A percentile compares a stretch with the other conserved stretches of the same genome.
These are phyloP conservation scores for Phaonia tiefii DNA, from an alignment of 2,888 invertebrate species.

Conservation along the genomic window DNA sequence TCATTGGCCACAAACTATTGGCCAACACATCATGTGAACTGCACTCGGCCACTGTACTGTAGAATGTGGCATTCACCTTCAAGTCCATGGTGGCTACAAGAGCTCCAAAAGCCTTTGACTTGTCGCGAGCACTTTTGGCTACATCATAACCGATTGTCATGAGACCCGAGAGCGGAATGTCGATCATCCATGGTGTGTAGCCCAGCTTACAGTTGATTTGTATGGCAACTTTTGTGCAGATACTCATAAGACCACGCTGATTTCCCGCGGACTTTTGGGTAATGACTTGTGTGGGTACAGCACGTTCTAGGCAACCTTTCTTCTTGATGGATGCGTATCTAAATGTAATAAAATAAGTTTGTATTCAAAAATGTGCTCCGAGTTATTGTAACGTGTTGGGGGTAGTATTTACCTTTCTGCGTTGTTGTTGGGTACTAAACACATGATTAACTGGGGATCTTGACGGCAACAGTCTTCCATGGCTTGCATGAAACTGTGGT, in stretches of 20 bases:
- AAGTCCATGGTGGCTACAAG: conserved; percentile 88
- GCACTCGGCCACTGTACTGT: conserved; percentile 88
- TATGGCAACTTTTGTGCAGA: conserved; percentile 95
- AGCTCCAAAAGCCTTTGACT: conserved; percentile 86
- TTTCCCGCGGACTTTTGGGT: conserved; percentile 72
- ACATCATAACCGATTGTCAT: conserved; percentile 96
- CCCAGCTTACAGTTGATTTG: conserved; percentile 97
- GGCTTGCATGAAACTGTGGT: conserved; percentile 83
- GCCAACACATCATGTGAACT: conserved; percentile 88
- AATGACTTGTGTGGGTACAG: conserved; percentile 86
- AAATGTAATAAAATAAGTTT: conserved; percentile 8
- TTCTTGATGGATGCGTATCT: conserved; percentile 93
- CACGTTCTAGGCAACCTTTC: conserved; percentile 88
- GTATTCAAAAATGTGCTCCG: too few relatives aligned
- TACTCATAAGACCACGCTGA: conserved; percentile 84
- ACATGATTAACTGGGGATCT: conserved; percentile 86
- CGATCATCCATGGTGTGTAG: conserved; percentile 92
- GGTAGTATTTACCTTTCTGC: conserved; percentile 83
- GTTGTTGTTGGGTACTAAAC: conserved; percentile 86
- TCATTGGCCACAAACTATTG: conserved; percentile 86
- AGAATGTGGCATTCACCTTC: conserved; percentile 85
- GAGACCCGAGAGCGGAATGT: conserved; percentile 84
- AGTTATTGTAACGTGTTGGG: background rate
- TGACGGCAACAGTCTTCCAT: conserved; percentile 83
- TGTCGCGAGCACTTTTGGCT: conserved; percentile 89